Evolutionary conservation across 2,113 vertebrate species (phyloP).

Genomic region (Atractosteus spatula): DNA sequence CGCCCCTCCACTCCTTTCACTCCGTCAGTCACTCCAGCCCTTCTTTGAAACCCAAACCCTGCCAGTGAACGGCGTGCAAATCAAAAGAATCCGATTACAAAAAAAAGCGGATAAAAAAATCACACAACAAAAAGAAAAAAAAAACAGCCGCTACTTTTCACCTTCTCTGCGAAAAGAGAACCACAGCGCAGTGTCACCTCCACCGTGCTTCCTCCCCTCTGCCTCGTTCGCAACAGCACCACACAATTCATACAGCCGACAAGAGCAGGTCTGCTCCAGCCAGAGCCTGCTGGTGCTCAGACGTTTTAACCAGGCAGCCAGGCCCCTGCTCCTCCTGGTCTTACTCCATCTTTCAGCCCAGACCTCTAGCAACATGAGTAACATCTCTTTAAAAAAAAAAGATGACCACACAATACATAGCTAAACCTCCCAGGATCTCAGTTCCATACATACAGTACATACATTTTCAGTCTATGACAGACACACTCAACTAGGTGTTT

Average conservation of each 20-base stretch:
- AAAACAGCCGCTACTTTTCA: neutral
- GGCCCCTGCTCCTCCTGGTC: too few relatives aligned
- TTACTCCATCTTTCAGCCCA: too few relatives aligned
- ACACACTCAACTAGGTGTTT: too few relatives aligned
- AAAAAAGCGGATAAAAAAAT: neutral
- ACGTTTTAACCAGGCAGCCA: too few relatives aligned
- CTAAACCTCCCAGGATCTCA: too few relatives aligned
- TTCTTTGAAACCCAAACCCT: conserved; percentile 1
- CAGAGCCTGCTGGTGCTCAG: too few relatives aligned
- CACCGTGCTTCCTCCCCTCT: neutral
- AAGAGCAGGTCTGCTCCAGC: neutral
- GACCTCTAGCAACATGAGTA: too few relatives aligned
- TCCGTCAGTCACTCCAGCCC: neutral
- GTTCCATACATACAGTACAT: too few relatives aligned
- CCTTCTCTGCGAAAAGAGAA: neutral
- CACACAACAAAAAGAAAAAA: neutral
- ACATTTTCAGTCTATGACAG: too few relatives aligned
- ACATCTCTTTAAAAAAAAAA: too few relatives aligned
- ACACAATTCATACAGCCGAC: neutral
- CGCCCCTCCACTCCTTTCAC: neutral
- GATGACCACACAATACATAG: too few relatives aligned
- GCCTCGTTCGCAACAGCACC: neutral
- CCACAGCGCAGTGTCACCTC: neutral
- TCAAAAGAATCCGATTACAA: neutral
- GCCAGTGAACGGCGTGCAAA: neutral